Evolutionary conservation across 1,140 invertebrate genomes (phyloP).

Genomic region (Bombus pascuorum): DNA sequence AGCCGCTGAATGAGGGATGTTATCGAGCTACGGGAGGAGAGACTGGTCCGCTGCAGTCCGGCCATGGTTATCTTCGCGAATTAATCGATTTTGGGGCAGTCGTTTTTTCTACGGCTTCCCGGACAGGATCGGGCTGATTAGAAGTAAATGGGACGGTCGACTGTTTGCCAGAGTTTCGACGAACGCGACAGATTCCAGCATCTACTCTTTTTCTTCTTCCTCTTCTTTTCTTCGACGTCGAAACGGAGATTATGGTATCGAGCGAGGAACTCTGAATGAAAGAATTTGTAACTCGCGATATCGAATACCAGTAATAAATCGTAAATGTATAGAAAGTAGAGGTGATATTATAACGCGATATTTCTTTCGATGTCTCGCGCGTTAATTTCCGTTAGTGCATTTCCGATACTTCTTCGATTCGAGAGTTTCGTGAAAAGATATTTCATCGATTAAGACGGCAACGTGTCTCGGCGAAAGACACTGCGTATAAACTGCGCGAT

Average conservation of each 20-base stretch:
- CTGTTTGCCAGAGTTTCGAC: slow-evolving; percentile 26
- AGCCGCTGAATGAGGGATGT: slow-evolving; percentile 38
- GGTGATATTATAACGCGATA: too few species aligned
- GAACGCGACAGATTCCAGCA: slow-evolving; percentile 7
- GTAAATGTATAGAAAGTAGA: too few species aligned
- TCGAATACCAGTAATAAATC: neutral
- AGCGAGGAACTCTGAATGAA: too few species aligned
- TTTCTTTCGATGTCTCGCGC: too few species aligned
- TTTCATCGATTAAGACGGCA: too few species aligned
- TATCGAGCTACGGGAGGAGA: slow-evolving; percentile 19
- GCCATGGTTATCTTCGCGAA: slow-evolving; percentile 32
- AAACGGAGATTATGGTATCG: neutral
- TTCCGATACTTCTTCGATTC: too few species aligned
- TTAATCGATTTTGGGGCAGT: slow-evolving; percentile 44
- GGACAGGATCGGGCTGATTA: slow-evolving; percentile 30
- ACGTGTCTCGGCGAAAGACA: too few species aligned
- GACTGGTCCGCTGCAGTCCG: slow-evolving; percentile 5
- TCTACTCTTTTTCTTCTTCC: neutral
- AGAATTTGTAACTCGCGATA: neutral
- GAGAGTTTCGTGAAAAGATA: too few species aligned
- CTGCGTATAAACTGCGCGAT: too few species aligned
- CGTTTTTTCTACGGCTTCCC: slow-evolving; percentile 7
- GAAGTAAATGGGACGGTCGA: slow-evolving; percentile 32
- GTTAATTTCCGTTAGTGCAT: too few species aligned
- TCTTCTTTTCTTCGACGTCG: neutral